Evolutionary conservation across 2,797 vertebrate species (phyloP).

Genomic region (Gymnopithys bicolor): DNA sequence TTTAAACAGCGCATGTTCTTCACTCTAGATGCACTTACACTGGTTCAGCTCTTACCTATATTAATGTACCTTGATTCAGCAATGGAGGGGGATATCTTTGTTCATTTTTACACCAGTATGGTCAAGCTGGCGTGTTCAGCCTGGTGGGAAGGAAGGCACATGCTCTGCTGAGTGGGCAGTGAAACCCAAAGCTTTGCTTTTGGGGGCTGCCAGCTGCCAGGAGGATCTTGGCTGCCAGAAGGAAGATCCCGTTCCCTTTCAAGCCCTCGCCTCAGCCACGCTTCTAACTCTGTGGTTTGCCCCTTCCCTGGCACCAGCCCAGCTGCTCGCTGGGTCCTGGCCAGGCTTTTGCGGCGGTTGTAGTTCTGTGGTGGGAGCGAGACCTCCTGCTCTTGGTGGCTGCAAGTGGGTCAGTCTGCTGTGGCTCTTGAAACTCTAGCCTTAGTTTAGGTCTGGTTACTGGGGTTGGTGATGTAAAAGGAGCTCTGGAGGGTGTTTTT

Average conservation of each 20-base stretch:
- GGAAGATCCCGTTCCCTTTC: not conserved
- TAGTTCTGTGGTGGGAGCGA: not conserved
- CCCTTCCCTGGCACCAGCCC: not conserved
- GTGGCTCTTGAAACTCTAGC: not conserved
- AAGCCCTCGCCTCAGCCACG: not conserved
- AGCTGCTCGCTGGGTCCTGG: not conserved
- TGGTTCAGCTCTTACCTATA: not conserved
- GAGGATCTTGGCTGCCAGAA: not conserved
- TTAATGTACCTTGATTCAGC: not conserved
- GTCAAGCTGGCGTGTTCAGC: accelerated
- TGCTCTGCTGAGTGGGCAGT: not conserved
- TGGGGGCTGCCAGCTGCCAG: not conserved
- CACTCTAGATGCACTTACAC: not conserved
- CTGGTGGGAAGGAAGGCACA: not conserved
- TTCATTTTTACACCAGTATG: not conserved
- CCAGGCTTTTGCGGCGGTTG: accelerated
- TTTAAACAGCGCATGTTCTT: not conserved
- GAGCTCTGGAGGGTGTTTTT: not conserved
- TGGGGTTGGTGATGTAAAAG: not conserved
- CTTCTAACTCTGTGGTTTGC: not conserved
- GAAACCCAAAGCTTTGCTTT: not conserved
- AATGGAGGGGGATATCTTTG: accelerated
- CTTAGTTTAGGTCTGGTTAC: not conserved
- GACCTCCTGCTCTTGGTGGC: not conserved
- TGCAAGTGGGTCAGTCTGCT: accelerated